A percentile compares a stretch with the other conserved stretches of the same genome.
Evolutionary conservation across 2,888 invertebrate genomes (phyloP).

Genomic region (Drosophila merina): DNA sequence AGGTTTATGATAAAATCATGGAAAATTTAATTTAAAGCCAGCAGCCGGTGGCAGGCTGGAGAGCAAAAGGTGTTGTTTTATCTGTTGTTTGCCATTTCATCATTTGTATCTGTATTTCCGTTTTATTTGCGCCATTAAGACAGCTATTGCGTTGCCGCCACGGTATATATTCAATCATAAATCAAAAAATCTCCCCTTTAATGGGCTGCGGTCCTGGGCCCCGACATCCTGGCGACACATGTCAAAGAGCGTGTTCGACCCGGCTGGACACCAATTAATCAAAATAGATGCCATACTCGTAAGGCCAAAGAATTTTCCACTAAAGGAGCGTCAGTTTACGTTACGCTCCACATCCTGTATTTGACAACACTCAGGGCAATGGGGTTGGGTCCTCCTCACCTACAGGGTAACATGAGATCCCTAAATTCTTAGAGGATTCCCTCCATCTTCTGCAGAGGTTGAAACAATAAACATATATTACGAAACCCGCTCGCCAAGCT

Average conservation of each 20-base stretch:
- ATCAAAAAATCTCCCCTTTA: slow-evolving; percentile 13
- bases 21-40: slow-evolving; percentile 8
- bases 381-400: slow-evolving; percentile 1
- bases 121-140: slow-evolving; percentile 17
- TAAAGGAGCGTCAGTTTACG: slow-evolving; percentile 16
- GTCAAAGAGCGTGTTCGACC: slow-evolving; percentile 25
- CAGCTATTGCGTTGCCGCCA: neutral
- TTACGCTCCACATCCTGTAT: slow-evolving; percentile 14
- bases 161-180: slow-evolving; percentile 23
- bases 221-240: slow-evolving; percentile 44
- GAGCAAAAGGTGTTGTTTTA: slow-evolving; percentile 1
- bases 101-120: slow-evolving; percentile 4
- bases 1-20: neutral
- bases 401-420: slow-evolving; percentile 1
- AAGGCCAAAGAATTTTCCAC: slow-evolving; percentile 1
- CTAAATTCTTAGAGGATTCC: neutral
- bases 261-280: slow-evolving; percentile 37
- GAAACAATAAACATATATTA: slow-evolving; percentile 13
- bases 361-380: slow-evolving; percentile 20
- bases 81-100: neutral
- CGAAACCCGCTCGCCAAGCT: neutral
- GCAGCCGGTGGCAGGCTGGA: neutral
- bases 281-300: neutral
- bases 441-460: neutral
- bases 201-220: neutral